A percentile compares a stretch with the other conserved stretches of the same genome.
phyloP scores from a whole-genome alignment of 1,140 invertebrate genomes.

The Brevipalpus yothersi region DNA sequence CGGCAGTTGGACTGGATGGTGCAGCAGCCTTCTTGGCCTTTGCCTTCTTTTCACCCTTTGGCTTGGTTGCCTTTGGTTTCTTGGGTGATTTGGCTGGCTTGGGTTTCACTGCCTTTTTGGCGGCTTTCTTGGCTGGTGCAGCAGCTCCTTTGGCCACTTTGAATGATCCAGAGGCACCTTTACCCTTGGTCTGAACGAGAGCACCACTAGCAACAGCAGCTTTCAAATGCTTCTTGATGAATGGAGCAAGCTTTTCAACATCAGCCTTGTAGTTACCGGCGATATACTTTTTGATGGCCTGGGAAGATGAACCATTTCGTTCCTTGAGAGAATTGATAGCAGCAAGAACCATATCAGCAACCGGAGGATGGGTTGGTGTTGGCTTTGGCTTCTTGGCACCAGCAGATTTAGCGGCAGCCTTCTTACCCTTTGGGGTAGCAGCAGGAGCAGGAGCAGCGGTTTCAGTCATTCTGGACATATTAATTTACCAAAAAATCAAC shows the following conservation, averaged over 20 bases:
- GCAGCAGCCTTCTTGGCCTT: slow-evolving; percentile 1
- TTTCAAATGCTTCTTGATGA: slow-evolving; percentile 16
- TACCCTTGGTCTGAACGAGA: slow-evolving; percentile 13
- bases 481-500: background rate
- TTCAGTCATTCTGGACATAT: background rate
- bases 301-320: slow-evolving; percentile 14
- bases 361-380: slow-evolving; percentile 17
- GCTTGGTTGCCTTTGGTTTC: background rate
- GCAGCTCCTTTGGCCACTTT: slow-evolving; percentile 5
- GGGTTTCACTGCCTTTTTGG: slow-evolving; percentile 2
- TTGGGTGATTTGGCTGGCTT: slow-evolving; percentile 6
- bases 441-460: slow-evolving; percentile 5
- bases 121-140: background rate
- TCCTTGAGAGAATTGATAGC: slow-evolving; percentile 30
- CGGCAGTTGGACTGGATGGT: background rate
- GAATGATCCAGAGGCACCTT: slow-evolving; percentile 16
- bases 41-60: slow-evolving; percentile 3
- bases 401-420: slow-evolving; percentile 1
- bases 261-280: slow-evolving; percentile 15
- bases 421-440: slow-evolving; percentile 5
- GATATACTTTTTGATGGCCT: slow-evolving; percentile 18
- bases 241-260: slow-evolving; percentile 15
- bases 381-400: slow-evolving; percentile 11
- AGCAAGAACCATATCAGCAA: slow-evolving; percentile 22
- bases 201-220: slow-evolving; percentile 10